Base-by-base conservation (phyloP, 2,113 vertebrate species). In the Cygnus atratus region DNA sequence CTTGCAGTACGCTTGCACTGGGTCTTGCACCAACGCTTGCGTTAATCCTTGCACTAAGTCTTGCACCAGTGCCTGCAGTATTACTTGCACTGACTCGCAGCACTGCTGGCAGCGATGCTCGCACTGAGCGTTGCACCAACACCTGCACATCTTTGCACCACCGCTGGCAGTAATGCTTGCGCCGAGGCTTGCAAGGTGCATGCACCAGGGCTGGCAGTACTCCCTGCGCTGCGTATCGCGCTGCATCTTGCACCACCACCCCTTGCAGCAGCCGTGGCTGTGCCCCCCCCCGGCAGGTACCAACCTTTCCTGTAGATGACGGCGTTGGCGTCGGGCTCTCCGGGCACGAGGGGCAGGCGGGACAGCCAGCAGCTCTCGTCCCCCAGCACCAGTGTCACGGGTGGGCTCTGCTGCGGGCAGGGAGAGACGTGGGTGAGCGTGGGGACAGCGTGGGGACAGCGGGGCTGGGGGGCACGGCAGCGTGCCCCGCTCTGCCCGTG, bases 261-360 rank as follows among this genome's bases (percentile, higher is more conserved):
- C 52, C 22, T 28, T 17, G 17, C 62, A 65, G 62, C 62, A 19
- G 17, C 62, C 37, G 5, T 29, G 11, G 10, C 62, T 11, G 62
- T 63, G 62, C 37, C 62, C 25, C 18, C 58, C 55, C 62, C 62
- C 17, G 17, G 37, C 37, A 41, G 61, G 62, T 65, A 97, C 98
- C 62, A 39, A 99, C 99, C 99, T 96, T 97, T 98, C 96, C 98
- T 98, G 98, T 98, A 99, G 98, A 99, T 97, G 79, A 97, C 98
- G 0, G 97, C 91, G 90, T 99, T 99, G 92, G 99, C 98, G 2
- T 98, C 97, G 0, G 97, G 93, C 90, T 98, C 72, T 14, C 95
- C 97, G 1, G 95, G 94, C 76, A 98, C 98, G 66, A 97, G 95
- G 16, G 98, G 98, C 80, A 99, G 97, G 7, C 37, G 95, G 58